Evolutionary conservation across 2,113 vertebrate genomes (phyloP), one percentile per base, ranked within the genome.

Genomic region (Coptodon bakossiorum): DNA sequence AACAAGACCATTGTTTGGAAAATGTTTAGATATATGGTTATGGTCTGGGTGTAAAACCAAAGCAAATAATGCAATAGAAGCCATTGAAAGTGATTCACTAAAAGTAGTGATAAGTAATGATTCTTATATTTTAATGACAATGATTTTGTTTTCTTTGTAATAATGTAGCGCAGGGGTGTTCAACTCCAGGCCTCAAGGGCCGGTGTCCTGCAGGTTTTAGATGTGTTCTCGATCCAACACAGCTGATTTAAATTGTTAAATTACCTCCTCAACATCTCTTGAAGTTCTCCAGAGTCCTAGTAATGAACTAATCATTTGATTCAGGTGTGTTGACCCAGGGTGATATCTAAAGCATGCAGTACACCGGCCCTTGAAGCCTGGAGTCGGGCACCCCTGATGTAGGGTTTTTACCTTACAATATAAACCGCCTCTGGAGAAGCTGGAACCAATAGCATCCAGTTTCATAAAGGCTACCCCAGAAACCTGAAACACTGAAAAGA

Each of bases 1-100:
- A 48, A 31, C 52, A 48, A 50, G 22, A 50, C 54, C 11, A 27
- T 31, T 82, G 57, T 84, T 14, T 48, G 2, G 50, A 0, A 86
- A 91, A 56, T 82, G 52, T 81, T 88, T 52, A 87, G 40, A 56
- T 14, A 63, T 19, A 16, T 54, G 53, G 7, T 19, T 31, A n/a
- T 50, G 45, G 0, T 31, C 71, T 78, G 71, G 27, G 3, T 78
- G 16, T 78, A 78, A 27, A 48, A 59, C 36, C 12, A 17, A 19
- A 57, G 4, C 0, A 80, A 56, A 56, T 16, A 40, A 40, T 24
- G 79, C n/a, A 40, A 40, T 50, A 29, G 38, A 24, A 73, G 68
- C 8, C 22, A 10, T 0, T 48, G 1, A 16, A 73, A 27, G 22
- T 10, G 40, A 48, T 48, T 76, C 9, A 2, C 14, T 76, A 48